Evolutionary conservation across 2,113 vertebrate species (phyloP).

Genomic region (Pyrgilauda ruficollis): DNA sequence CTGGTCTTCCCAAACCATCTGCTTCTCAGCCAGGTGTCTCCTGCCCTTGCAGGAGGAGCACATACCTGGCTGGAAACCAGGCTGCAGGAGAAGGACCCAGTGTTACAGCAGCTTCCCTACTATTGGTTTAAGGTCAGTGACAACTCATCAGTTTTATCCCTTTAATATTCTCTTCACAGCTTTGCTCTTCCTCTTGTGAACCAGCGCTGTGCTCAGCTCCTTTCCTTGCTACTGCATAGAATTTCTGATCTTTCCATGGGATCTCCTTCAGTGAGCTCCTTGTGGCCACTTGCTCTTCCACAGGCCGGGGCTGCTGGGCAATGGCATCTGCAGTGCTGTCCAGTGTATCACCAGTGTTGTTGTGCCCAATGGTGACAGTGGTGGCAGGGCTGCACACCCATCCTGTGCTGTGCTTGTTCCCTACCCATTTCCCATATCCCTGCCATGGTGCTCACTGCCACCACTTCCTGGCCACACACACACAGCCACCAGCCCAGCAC

Average conservation of each 20-base stretch:
- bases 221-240: neutral
- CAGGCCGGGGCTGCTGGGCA: fast-evolving
- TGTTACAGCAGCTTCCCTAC: neutral
- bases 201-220: neutral
- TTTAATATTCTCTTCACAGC: neutral
- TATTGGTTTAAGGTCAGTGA: neutral
- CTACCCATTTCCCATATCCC: neutral
- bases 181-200: neutral
- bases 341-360: neutral
- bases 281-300: neutral
- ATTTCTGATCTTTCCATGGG: neutral
- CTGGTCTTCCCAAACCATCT: neutral
- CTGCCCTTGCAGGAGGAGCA: neutral
- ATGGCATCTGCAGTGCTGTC: fast-evolving
- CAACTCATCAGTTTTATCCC: neutral
- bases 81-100: neutral
- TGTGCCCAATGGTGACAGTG: fast-evolving
- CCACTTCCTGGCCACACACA: neutral
- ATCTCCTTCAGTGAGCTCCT: neutral
- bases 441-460: fast-evolving
- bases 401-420: neutral
- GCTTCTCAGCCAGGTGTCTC: neutral
- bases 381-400: neutral
- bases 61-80: neutral
- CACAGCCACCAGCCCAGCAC: fast-evolving